These are phyloP conservation scores for Hipposideros armiger DNA, from an alignment of 2,113 vertebrate species.

Conservation along the genomic window DNA sequence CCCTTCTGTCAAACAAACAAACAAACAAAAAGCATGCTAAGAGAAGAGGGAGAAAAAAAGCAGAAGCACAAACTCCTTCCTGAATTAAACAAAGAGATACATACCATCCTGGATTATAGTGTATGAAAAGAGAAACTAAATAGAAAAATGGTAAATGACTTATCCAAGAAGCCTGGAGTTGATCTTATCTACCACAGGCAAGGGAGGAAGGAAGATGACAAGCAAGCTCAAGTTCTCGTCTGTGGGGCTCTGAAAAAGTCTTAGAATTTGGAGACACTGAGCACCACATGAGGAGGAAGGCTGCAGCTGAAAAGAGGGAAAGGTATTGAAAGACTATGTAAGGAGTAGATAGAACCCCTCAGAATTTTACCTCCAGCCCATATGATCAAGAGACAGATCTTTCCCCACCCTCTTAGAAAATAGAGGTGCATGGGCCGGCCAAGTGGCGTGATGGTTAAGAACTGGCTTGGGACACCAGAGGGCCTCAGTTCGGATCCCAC, in stretches of 20 bases:
- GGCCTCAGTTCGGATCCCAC: too few species aligned
- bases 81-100: neutral
- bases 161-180: neutral
- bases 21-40: neutral
- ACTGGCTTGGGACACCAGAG: too few species aligned
- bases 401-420: neutral
- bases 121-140: neutral
- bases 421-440: neutral
- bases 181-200: neutral
- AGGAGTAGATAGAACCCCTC: neutral
- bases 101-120: neutral
- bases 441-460: too few species aligned
- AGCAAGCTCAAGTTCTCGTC: neutral
- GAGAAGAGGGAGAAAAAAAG: neutral
- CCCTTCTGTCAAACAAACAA: neutral
- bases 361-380: neutral
- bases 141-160: neutral
- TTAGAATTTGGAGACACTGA: neutral
- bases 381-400: neutral
- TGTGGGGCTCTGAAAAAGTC: neutral
- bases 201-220: neutral
- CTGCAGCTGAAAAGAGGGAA: neutral
- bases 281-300: neutral
- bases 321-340: neutral
- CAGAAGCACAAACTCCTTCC: neutral